Evolutionary conservation across 2,797 vertebrate genomes (phyloP), one percentile per base, ranked within the genome.

Genomic region (Chaetophractus vellerosus): DNA sequence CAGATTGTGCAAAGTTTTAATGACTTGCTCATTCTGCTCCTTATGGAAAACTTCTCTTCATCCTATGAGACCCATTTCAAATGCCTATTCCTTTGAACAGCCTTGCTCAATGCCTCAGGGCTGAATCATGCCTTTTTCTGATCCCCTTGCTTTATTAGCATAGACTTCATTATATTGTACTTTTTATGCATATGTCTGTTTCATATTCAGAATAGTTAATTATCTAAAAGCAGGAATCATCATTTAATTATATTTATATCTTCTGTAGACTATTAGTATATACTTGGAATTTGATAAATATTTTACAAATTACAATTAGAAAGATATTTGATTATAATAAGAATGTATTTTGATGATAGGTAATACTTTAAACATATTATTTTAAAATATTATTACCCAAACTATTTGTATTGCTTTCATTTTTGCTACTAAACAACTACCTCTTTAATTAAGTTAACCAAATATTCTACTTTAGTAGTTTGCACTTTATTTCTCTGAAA

Each of bases 401-500:
- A 64, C 69, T 24, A 61, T 80, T 88, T 89, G n/a, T 79, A 85
- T 52, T 75, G 33, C n/a, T 95, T 93, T 83, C 31, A 48, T 64
- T 26, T 88, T 88, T 79, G 24, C 28, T 74, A 45, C 6, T 78
- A 63, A 80, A 80, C 12, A 89, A n/a, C 28, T 82, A 69, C 18
- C 4, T 88, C 33, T 71, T 79, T 78, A 33, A 88, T 79, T 78
- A 33, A 88, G 21, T 64, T 66, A 92, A 76, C 71, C 41, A 88
- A 93, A 64, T 8, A 90, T 71, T 81, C 5, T 9, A 78, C 79
- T 68, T 14, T 1, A 82, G 26, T 78, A 63, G 36, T 33, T 94
- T 79, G 15, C 26, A 80, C 82, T 88, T 92, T 92, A 19, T 41
- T 85, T 12, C 59, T 96, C 24, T 90, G 36, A 94, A 87, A 36